Base-by-base conservation (phyloP, 2,888 invertebrate species). In the Caradrina kadenii region DNA sequence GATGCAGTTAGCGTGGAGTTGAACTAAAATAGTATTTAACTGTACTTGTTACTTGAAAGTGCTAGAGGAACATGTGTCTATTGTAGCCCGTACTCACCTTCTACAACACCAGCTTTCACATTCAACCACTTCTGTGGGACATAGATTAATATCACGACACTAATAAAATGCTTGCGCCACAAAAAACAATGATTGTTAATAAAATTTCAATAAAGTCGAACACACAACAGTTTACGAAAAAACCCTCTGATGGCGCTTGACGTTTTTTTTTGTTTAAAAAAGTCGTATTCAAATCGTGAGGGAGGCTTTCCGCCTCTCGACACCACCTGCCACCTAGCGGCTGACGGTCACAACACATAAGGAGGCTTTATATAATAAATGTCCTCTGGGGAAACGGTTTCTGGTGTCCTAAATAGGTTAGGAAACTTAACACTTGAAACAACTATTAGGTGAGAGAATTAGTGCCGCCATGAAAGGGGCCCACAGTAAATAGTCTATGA, bases 221-320 rank as follows among this genome's bases (percentile, higher is more conserved):
- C 84, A 79, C 84, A 86, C 83, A 77, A 80, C 77, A 53, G 80
- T 75, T 85, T 82, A 88, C 81, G 82, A 84, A 81, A 84, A 83
- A 78, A 42, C n/a, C 81, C 35, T 69, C 82, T 69, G 82, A 79
- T 72, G 86, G 85, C 86, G 83, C 80, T 78, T 75, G 61, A 54
- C 45, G 80, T 72, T 82, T 81, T 26, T 84, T 81, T 71, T 53
- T 69, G n/a, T 8, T 13, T 79, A 71, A 87, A 90, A 90, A 91
- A 87, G 87, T 87, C 86, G 79, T 92, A 92, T 92, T 92, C 89
- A 92, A 92, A 93, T 91, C 78, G 84, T 84, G 90, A 89, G 92
- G 92, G 89, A 88, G 80, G 85, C 77, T 87, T 89, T 88, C 87
- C 86, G 75, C 80, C 88, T 88, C 88, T 77, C 81, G 60, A 71